Percentiles rank a stretch among this genome's conserved stretches.
phyloP scores from a whole-genome alignment of 2,113 vertebrate species.

The Orientallactaga bullata region DNA sequence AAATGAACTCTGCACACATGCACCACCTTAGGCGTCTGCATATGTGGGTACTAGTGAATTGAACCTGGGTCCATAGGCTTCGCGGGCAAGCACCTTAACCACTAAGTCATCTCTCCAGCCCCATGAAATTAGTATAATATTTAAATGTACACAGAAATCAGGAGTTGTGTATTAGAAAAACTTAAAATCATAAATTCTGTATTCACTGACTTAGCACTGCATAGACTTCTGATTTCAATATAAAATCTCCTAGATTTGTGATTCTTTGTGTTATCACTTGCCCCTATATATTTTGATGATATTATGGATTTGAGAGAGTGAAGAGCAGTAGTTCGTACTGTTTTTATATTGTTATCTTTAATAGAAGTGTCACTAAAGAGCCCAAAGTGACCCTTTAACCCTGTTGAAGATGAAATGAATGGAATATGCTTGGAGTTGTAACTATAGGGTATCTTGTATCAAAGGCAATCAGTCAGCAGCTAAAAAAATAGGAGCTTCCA shows the following conservation, averaged over 20 bases:
- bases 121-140: neutral
- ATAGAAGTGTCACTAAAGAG: constrained; percentile 53
- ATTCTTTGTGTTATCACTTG: constrained; percentile 11
- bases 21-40: too few relatives aligned
- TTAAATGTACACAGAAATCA: constrained; percentile 49
- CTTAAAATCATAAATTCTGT: neutral
- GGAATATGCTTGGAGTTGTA: constrained; percentile 10
- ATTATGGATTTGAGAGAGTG: constrained; percentile 36
- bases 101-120: too few relatives aligned
- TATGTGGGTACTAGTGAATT: too few relatives aligned
- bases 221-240: constrained; percentile 52
- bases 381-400: constrained; percentile 50
- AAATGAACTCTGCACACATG: too few relatives aligned
- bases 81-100: too few relatives aligned
- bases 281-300: neutral
- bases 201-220: constrained; percentile 12
- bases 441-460: constrained; percentile 47
- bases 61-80: too few relatives aligned
- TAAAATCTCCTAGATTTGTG: constrained; percentile 47
- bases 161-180: constrained; percentile 55
- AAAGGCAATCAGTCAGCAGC: constrained; percentile 44
- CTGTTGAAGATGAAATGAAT: constrained; percentile 63
- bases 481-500: constrained; percentile 35
- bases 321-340: neutral
- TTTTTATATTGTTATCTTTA: constrained; percentile 59